Evolutionary conservation across 2,888 invertebrate species (phyloP).

Genomic region (Junonia oenone): DNA sequence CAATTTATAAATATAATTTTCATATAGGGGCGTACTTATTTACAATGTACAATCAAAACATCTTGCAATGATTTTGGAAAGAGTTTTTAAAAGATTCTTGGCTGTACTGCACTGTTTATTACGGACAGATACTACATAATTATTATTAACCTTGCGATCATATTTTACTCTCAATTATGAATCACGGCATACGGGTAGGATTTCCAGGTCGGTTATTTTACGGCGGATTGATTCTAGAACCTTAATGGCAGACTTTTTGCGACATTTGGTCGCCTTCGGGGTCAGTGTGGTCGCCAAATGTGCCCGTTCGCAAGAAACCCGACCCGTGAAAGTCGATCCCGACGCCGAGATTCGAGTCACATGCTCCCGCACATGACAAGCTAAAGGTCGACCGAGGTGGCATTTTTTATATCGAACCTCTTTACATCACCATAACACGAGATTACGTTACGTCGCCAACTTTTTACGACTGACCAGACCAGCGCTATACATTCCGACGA

Average conservation of each 20-base stretch:
- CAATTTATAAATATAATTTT: too few relatives aligned
- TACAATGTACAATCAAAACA: too few relatives aligned
- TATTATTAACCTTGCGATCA: background rate
- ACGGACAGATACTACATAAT: background rate
- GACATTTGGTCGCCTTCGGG: conserved; percentile 51
- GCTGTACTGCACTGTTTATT: too few relatives aligned
- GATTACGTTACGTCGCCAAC: conserved; percentile 22
- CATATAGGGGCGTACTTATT: too few relatives aligned
- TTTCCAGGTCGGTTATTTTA: conserved; percentile 40
- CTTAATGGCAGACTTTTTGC: conserved; percentile 60
- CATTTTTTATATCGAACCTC: conserved; percentile 57
- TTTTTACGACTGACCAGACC: conserved; percentile 15
- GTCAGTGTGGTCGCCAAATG: conserved; percentile 67
- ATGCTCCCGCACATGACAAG: conserved; percentile 58
- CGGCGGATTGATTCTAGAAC: conserved; percentile 40
- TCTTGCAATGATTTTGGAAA: too few relatives aligned
- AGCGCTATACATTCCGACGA: conserved; percentile 1
- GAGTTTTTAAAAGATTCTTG: too few relatives aligned
- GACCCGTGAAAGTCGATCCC: conserved; percentile 49
- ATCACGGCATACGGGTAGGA: conserved; percentile 37
- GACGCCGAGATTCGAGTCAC: conserved; percentile 64
- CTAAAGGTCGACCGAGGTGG: conserved; percentile 67
- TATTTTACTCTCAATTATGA: conserved; percentile 10
- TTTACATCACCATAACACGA: conserved; percentile 38
- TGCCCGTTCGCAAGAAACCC: conserved; percentile 55